Evolutionary conservation across 2,888 invertebrate genomes (phyloP).

Genomic region (Orchesella flavescens): DNA sequence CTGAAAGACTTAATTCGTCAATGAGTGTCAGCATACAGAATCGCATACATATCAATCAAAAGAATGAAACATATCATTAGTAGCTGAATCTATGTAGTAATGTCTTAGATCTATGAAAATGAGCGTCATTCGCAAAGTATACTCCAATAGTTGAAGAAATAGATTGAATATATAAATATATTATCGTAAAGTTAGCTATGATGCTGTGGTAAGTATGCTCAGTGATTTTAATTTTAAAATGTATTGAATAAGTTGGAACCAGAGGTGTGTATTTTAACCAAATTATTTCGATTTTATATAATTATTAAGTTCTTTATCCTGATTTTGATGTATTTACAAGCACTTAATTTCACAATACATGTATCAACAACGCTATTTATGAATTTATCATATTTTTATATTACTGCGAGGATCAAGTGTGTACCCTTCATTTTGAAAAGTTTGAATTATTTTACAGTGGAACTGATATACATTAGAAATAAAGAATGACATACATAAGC

Average conservation of each 20-base stretch:
- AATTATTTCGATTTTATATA: conserved; percentile 5
- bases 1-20: background rate
- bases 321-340: conserved; percentile 28
- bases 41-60: conserved; percentile 48
- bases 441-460: conserved; percentile 36
- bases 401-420: conserved; percentile 2
- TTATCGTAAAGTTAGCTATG: background rate
- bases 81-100: conserved; percentile 16
- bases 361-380: conserved; percentile 24
- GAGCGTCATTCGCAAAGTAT: conserved; percentile 40
- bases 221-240: background rate
- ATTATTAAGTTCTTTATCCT: conserved; percentile 1
- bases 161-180: background rate
- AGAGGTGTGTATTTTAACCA: background rate
- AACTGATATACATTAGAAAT: conserved; percentile 24
- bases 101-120: conserved; percentile 9
- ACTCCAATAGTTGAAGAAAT: conserved; percentile 26
- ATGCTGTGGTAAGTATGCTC: background rate
- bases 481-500: background rate
- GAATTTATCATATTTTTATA: conserved; percentile 46
- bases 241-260: background rate
- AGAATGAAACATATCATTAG: conserved; percentile 51
- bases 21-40: conserved; percentile 21
- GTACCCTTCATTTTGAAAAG: conserved; percentile 19
- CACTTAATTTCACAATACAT: conserved; percentile 6